These are phyloP conservation scores for Galeruca laticollis DNA, from an alignment of 2,888 invertebrate genomes.

Conservation along the genomic window DNA sequence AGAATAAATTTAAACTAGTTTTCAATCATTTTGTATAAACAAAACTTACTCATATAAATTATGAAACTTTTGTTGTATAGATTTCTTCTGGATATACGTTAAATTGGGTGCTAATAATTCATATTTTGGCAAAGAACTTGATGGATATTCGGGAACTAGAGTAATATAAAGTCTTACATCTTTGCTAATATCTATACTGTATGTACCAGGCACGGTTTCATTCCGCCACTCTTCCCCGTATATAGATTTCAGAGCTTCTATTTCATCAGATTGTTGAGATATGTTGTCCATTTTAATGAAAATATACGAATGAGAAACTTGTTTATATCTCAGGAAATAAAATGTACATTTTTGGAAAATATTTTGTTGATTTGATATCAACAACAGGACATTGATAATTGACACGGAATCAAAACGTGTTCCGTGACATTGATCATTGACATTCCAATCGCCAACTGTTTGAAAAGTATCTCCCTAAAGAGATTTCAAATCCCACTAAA, in stretches of 20 bases:
- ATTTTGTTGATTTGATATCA: too few relatives aligned
- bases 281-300: constrained; percentile 57
- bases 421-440: too few relatives aligned
- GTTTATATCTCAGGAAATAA: neutral
- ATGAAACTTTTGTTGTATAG: constrained; percentile 71
- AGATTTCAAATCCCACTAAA: too few relatives aligned
- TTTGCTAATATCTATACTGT: constrained; percentile 72
- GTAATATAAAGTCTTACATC: constrained; percentile 74
- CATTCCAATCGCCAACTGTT: too few relatives aligned
- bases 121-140: constrained; percentile 74
- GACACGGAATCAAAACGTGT: too few relatives aligned
- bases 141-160: constrained; percentile 76
- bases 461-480: too few relatives aligned
- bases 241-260: constrained; percentile 79
- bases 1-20: constrained; percentile 46
- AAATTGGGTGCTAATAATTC: constrained; percentile 81
- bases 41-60: constrained; percentile 75
- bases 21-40: neutral
- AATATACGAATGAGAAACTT: neutral
- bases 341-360: too few relatives aligned
- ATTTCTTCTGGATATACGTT: constrained; percentile 70
- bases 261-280: constrained; percentile 71
- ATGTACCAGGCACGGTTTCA: constrained; percentile 70
- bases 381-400: too few relatives aligned
- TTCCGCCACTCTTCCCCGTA: constrained; percentile 78